Percentiles rank a stretch among this genome's conserved stretches.
phyloP scores from a whole-genome alignment of 2,113 vertebrate species.

The Poeciliopsis occidentalis region DNA sequence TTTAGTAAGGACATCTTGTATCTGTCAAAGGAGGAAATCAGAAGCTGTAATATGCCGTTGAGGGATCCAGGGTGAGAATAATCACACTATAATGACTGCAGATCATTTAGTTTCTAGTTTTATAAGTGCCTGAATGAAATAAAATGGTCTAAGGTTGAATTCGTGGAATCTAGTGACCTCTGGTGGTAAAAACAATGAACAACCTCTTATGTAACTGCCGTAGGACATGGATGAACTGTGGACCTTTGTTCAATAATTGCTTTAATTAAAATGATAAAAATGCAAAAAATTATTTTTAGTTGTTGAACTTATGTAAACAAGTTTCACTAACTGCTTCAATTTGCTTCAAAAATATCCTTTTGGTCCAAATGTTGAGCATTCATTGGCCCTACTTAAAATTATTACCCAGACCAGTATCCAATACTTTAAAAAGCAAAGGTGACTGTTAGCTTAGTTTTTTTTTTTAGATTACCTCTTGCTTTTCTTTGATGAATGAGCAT shows the following conservation, averaged over 20 bases:
- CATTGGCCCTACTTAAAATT: neutral
- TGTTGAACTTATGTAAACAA: neutral
- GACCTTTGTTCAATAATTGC: neutral
- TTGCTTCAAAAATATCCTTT: too few relatives aligned
- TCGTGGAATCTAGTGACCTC: neutral
- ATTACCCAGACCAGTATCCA: neutral
- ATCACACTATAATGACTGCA: neutral
- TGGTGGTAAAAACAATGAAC: neutral
- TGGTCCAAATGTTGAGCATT: neutral
- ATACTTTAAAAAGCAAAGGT: neutral
- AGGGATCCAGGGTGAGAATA: neutral
- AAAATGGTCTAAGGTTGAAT: neutral
- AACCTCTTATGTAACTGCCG: neutral
- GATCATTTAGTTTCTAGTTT: neutral
- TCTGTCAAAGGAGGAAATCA: constrained; percentile 67
- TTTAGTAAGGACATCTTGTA: constrained; percentile 97
- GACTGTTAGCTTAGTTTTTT: neutral
- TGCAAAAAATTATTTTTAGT: neutral
- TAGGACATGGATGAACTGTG: neutral
- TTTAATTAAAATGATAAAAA: neutral
- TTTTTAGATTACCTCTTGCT: too few relatives aligned
- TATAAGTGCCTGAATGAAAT: neutral
- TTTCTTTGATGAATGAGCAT: neutral
- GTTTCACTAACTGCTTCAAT: neutral
- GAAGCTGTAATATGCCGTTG: neutral